Evolutionary conservation across 2,888 invertebrate genomes (phyloP), one percentile per base, ranked within the genome.

Genomic region (Nomada ruficornis): DNA sequence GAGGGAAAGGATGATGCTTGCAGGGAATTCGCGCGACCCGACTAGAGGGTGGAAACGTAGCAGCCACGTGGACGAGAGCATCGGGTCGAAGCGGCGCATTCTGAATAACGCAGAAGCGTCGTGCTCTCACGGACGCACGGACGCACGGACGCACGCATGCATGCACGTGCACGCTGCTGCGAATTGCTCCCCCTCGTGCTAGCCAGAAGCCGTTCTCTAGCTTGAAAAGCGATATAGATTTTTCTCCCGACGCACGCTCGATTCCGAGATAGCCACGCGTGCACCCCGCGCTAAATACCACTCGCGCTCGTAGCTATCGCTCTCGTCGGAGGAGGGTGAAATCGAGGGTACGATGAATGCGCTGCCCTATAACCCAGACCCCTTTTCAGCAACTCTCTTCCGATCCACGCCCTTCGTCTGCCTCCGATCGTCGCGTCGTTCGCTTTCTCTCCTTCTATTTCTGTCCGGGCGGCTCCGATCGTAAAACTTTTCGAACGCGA

Each of bases 201-300:
- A 29, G 67, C 26, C 67, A 29, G 54, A 67, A 72, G 65, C 23
- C 47, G 52, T 69, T 82, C 75, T 63, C 63, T 50, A 63, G 42
- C 72, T 72, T 67, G 54, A 52, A 77, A 86, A 63, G 75, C 67
- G 70, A 71, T 85, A 87, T 86, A 87, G 86, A 86, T 86, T 86
- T 86, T 78, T 86, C 73, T 54, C 50, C 71, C 57, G 15, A 70
- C 76, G 78, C 81, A 65, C 80, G 72, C 77, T 63, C 81, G 81
- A 64, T 70, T 82, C 67, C 29, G 47, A 42, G 55, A 1, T 64
- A 36, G 44, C 36, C 54, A 26, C 59, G 18, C 36, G 9, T 26
- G 23, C 20, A 50, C 36, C 36, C 36, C 36, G 36, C 36, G 36
- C 36, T 36, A 36, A 36, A 36, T 54, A 23, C 52, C 36, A 67